Percentiles rank a stretch among this genome's conserved stretches.
These are phyloP conservation scores for Neolamprologus ventralis DNA, from an alignment of 2,113 vertebrate genomes.

Conservation along the genomic window DNA sequence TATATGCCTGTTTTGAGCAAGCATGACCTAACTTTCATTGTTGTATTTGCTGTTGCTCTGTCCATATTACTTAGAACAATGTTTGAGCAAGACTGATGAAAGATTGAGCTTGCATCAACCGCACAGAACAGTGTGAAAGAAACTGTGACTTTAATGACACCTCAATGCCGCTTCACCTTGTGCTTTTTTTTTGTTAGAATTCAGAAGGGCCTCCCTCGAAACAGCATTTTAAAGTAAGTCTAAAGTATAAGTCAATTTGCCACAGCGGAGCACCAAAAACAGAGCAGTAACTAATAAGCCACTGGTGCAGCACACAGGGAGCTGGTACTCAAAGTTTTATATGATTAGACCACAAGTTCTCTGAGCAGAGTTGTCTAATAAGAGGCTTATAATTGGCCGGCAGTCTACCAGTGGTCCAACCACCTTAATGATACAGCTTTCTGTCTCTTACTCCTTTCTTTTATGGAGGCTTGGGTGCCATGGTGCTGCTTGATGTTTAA, in stretches of 20 bases:
- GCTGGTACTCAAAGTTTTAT: slow-evolving; percentile 32
- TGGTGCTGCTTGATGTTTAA: background rate
- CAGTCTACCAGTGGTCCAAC: slow-evolving; percentile 31
- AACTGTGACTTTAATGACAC: slow-evolving; percentile 23
- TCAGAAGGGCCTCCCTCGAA: background rate
- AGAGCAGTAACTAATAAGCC: slow-evolving; percentile 20
- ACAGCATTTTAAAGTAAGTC: background rate
- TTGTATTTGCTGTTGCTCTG: background rate
- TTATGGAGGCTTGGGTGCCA: slow-evolving; percentile 8
- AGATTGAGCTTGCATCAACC: slow-evolving; percentile 30
- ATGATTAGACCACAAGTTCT: slow-evolving; percentile 56
- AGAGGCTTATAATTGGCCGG: slow-evolving; percentile 47
- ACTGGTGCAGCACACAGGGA: slow-evolving; percentile 37
- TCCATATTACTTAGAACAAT: background rate
- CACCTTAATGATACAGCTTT: slow-evolving; percentile 35
- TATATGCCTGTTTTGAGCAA: background rate
- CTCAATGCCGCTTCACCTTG: slow-evolving; percentile 19
- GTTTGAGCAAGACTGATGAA: slow-evolving; percentile 31
- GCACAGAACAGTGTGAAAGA: slow-evolving; percentile 4
- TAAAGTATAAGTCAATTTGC: slow-evolving; percentile 7
- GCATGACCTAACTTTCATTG: background rate
- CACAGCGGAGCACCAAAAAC: background rate
- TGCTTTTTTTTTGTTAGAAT: slow-evolving; percentile 7
- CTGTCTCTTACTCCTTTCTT: background rate
- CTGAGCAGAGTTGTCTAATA: slow-evolving; percentile 44